phyloP scores from a whole-genome alignment of 1,140 invertebrate genomes.

The Asobara japonica region DNA sequence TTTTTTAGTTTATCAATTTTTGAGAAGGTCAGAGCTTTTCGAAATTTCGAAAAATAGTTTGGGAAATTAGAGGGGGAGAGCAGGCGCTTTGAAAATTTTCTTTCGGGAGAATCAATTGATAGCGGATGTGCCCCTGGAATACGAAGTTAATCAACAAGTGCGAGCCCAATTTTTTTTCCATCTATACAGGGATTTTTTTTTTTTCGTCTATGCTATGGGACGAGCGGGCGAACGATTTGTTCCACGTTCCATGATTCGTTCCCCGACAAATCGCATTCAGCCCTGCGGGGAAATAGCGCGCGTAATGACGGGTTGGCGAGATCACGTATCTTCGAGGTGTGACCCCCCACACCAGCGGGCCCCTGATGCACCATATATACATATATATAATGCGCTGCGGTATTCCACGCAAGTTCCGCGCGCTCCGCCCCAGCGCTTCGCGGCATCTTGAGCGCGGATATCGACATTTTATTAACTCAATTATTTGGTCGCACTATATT shows the following conservation, averaged over 20 bases:
- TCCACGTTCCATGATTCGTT: constrained; percentile 5
- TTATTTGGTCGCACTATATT: too few relatives aligned
- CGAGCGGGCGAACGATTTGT: constrained; percentile 2
- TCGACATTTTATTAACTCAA: background rate
- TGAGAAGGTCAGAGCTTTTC: too few relatives aligned
- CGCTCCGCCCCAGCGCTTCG: background rate
- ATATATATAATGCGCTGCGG: too few relatives aligned
- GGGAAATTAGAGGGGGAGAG: too few relatives aligned
- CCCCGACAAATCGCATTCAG: background rate
- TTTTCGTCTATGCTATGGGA: background rate
- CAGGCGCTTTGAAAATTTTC: too few relatives aligned
- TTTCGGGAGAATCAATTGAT: too few relatives aligned
- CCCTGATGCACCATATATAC: constrained; percentile 19
- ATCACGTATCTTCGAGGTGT: constrained; percentile 36
- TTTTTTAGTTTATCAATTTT: too few relatives aligned
- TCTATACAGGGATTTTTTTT: too few relatives aligned
- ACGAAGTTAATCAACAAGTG: background rate
- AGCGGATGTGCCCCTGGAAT: background rate
- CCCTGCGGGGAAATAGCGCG: constrained; percentile 10
- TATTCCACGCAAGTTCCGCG: too few relatives aligned
- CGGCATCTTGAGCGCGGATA: background rate
- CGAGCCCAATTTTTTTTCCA: background rate
- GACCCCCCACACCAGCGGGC: constrained; percentile 28
- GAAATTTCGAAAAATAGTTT: too few relatives aligned
- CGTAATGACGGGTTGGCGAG: constrained; percentile 41